Percentiles rank a stretch among this genome's conserved stretches.
Conservation (phyloP, 2,113 vertebrate genomes). For the Danionella cerebrum region DNA sequence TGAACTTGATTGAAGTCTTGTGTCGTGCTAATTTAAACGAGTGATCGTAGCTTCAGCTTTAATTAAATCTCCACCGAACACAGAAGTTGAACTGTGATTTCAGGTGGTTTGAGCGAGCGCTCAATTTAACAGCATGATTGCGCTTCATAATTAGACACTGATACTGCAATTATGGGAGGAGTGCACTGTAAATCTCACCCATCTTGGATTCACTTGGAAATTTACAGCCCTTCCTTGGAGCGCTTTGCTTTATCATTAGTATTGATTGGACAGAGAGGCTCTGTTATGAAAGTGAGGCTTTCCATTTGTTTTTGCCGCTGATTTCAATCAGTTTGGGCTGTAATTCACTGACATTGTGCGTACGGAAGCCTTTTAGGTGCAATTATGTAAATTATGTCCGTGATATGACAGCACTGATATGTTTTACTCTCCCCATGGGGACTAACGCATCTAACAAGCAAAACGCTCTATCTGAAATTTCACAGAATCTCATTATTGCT, state of each 20-base stretch:
- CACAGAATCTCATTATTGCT: slow-evolving; percentile 1
- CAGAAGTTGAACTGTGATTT: slow-evolving; percentile 11
- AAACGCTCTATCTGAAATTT: background rate
- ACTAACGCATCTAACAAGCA: background rate
- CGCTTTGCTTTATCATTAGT: background rate
- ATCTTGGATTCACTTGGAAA: slow-evolving; percentile 5
- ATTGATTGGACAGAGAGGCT: background rate
- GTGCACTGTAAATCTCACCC: slow-evolving; percentile 20
- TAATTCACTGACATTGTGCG: background rate
- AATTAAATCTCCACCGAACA: slow-evolving; percentile 30
- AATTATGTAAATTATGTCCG: slow-evolving; percentile 8
- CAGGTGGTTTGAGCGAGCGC: slow-evolving; percentile 20
- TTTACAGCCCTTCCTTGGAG: background rate
- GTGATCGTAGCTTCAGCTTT: slow-evolving; percentile 18
- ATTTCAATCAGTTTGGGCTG: background rate
- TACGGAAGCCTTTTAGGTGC: slow-evolving; percentile 13
- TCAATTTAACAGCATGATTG: slow-evolving; percentile 34
- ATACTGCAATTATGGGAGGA: slow-evolving; percentile 32
- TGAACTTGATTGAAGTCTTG: slow-evolving; percentile 16
- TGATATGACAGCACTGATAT: background rate
- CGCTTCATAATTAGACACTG: slow-evolving; percentile 33
- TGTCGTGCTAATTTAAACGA: slow-evolving; percentile 10
- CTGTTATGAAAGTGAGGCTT: background rate
- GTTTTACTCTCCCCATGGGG: background rate
- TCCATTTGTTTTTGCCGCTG: background rate